phyloP scores from a whole-genome alignment of 2,888 invertebrate species.

The Troides helena region DNA sequence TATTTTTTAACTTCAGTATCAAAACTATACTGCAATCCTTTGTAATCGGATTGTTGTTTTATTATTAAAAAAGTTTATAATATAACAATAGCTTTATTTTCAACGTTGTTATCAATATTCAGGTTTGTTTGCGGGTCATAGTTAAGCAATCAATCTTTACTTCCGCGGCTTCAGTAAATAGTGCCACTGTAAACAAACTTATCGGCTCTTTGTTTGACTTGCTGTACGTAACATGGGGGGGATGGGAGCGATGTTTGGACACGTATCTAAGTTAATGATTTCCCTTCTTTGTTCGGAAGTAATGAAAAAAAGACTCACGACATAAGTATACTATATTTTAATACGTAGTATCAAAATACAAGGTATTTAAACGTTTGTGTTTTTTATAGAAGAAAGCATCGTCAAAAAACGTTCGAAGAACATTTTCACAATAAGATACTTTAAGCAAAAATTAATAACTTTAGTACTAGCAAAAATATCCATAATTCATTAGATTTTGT shows the following conservation, averaged over 20 bases:
- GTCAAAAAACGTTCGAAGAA: no score
- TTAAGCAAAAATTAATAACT: no score
- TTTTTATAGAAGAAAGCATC: no score
- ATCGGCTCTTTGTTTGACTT: constrained; percentile 22
- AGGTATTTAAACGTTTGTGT: no score
- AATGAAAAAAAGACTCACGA: constrained; percentile 11
- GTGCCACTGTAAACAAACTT: constrained; percentile 21
- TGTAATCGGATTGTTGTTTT: background rate
- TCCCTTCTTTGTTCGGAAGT: background rate
- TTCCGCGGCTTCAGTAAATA: constrained; percentile 20
- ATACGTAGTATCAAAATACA: no score
- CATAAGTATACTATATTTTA: no score
- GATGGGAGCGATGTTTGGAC: background rate
- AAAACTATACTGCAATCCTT: background rate
- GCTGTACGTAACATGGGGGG: constrained; percentile 6
- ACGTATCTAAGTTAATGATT: constrained; percentile 2
- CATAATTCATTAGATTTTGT: no score
- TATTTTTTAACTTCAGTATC: no score
- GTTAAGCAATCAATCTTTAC: background rate
- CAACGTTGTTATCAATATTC: background rate
- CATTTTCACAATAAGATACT: no score
- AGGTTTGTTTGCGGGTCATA: background rate
- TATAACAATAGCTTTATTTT: background rate
- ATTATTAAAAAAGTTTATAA: background rate
- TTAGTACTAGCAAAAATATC: no score